Conservation (phyloP, 2,797 vertebrate species). For the Sitta carolinensis region DNA sequence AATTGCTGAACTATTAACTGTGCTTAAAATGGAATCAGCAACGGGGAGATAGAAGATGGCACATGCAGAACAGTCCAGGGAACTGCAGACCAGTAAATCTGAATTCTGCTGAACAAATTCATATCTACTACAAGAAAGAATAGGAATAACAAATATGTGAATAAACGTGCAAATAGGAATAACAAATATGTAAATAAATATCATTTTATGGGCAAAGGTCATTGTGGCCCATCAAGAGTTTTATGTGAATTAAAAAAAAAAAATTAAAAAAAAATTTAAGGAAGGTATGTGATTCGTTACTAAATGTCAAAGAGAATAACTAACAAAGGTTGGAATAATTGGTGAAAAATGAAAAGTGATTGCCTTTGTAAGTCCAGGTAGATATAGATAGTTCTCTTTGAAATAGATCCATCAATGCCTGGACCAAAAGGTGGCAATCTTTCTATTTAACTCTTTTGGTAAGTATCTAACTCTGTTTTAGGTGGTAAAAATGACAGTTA, state of each 20-base stretch:
- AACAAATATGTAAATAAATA: not conserved
- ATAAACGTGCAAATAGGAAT: not conserved
- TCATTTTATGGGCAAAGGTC: not conserved
- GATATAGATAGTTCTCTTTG: not conserved
- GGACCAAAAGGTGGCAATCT: fast-evolving
- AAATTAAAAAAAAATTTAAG: not conserved
- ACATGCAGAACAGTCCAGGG: not conserved
- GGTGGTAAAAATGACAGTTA: not conserved
- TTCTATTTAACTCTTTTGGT: not conserved
- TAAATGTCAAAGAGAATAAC: not conserved
- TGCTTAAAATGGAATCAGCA: not conserved
- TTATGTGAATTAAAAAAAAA: not conserved
- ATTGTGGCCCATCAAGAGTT: fast-evolving
- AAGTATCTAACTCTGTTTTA: not conserved
- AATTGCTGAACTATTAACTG: slow-evolving; percentile 7
- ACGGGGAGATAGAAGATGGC: not conserved
- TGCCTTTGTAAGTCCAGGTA: fast-evolving
- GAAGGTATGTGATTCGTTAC: fast-evolving
- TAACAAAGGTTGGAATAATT: not conserved
- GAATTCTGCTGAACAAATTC: not conserved
- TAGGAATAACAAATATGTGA: not conserved
- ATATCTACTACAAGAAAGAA: not conserved
- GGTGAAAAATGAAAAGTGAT: not conserved
- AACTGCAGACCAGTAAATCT: not conserved
- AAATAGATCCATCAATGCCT: not conserved